Evolutionary conservation across 1,140 invertebrate species (phyloP), one percentile per base, ranked within the genome.

Genomic region (Caenorhabditis inopinata): DNA sequence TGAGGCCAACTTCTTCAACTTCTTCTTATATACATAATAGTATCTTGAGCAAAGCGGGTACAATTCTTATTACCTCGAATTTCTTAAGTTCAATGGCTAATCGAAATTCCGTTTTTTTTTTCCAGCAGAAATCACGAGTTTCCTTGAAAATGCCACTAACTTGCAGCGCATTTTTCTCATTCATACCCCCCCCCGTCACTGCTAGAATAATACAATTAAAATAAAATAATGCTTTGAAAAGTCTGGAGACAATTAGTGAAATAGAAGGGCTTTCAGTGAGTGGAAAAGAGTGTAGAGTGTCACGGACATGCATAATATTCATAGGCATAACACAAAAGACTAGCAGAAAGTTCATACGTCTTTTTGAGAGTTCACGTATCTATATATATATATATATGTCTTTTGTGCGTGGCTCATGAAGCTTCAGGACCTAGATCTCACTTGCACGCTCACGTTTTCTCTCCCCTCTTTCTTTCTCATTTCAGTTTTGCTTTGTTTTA

Each of bases 151-250:
- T 29, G 29, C n/a, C 51, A 32, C 27, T 58, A 7, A 23, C 11
- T 38, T 68, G 9, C n/a, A 2, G 35, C 51, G 2, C 25, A 32
- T 14, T n/a, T 68, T 21, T 27, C n/a, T 68, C 32, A 38, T 21
- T 18, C 9, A 18, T n/a, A 11, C n/a, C 7, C 42, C 42, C 29
- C 11, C 16, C 21, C 9, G 12, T 38, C 23, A 21, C 58, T 32
- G 38, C 58, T 38, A 68, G 38, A 68, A 35, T 68, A 68, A 68
- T 68, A 68, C 58, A 68, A 68, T 68, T 68, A 68, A 68, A 68
- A 68, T 42, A 32, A 68, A 68, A 68, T 68, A 68, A 68, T 68
- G 38, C 58, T 68, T 68, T 68, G 58, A 68, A 68, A 68, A 68
- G 58, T 68, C 58, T 68, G 58, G 58, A 68, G 58, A 68, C 32